Evolutionary conservation across 35 echinoderm and acorn worm species (phyloP), one percentile per base, ranked within the genome.

Genomic region (Diadema setosum): DNA sequence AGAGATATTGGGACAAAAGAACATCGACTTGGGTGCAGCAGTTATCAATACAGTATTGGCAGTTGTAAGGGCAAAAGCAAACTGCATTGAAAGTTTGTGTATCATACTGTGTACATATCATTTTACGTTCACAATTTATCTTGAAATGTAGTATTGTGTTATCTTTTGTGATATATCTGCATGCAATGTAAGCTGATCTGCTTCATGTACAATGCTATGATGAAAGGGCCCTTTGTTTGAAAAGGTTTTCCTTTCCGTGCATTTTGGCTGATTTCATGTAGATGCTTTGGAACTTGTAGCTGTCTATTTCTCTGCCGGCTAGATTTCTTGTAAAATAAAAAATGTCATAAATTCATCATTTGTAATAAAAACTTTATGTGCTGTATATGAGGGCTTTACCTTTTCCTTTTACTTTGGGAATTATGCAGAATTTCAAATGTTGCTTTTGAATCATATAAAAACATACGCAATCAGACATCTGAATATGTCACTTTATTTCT

Each of bases 41-140:
- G n/a, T n/a, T n/a, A n/a, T n/a, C n/a, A n/a, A n/a, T 78, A 41
- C 73, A 42, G 73, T 78, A 44, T 42, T 39, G 73, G 44, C 35
- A 44, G 44, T 36, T 78, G 73, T 41, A 78, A 36, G 11, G 39
- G 67, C 5, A 36, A 32, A 5, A 5, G 34, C 25, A 78, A 78
- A 44, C 14, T 78, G 73, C 73, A 35, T 41, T 39, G 73, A 44
- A 36, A 78, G 40, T 78, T 21, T 78, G 29, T 78, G 40, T 42
- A 42, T 41, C 25, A 78, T 78, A 67, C 44, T 78, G 73, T 78
- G 73, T 78, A 78, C 44, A 78, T 78, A 21, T 78, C 40, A 78
- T 78, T 78, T 78, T 7, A 39, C 44, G 73, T 78, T 9, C 5
- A 42, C 44, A 41, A 78, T 78, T 78, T 78, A 42, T 44, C 14